Base-by-base conservation (phyloP, 2,797 vertebrate genomes). In the Sphenodon punctatus region DNA sequence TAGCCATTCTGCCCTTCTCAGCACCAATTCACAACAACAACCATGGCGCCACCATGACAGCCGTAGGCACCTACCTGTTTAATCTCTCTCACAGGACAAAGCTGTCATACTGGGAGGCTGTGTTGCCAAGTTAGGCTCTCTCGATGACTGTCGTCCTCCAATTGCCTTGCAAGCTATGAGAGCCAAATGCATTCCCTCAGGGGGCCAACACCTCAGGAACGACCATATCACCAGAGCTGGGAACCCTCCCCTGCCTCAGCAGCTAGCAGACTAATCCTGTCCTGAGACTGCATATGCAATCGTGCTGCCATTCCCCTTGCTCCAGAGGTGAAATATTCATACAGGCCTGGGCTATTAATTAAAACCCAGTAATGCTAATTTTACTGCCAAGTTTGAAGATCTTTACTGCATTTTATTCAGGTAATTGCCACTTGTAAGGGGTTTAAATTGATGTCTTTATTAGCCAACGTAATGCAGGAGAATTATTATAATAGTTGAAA, bases 401-500 rank as follows among this genome's bases (percentile, higher is more conserved):
- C 91, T 91, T 95, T 91, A 92, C 89, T 93, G 92, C 93, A 94
- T 94, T 95, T 95, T 95, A 94, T 89, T 93, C 93, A 95, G 91
- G 92, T 93, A 95, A 95, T 95, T 95, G 92, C 90, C 92, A 89
- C 93, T 95, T 94, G 90, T 89, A 90, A 95, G 81, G 84, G 92
- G 80, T 93, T 93, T 92, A 92, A 95, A 94, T 91, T 90, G 92
- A 95, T 91, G 93, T 95, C 94, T 93, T 92, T 91, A 93, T 93
- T 91, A 93, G 92, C 67, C 83, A 2, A 86, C 67, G 86, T 89
- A 89, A 91, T 91, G 89, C 92, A 89, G 90, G 86, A 87, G 86
- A 85, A 93, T 92, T 91, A 92, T 87, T 91, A 88, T 92, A 93
- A 93, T 74, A 88, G 91, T 49, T 92, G 93, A 86, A 88, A 88